Evolutionary conservation across 2,888 invertebrate species (phyloP).

Genomic region (Polia nebulosa): DNA sequence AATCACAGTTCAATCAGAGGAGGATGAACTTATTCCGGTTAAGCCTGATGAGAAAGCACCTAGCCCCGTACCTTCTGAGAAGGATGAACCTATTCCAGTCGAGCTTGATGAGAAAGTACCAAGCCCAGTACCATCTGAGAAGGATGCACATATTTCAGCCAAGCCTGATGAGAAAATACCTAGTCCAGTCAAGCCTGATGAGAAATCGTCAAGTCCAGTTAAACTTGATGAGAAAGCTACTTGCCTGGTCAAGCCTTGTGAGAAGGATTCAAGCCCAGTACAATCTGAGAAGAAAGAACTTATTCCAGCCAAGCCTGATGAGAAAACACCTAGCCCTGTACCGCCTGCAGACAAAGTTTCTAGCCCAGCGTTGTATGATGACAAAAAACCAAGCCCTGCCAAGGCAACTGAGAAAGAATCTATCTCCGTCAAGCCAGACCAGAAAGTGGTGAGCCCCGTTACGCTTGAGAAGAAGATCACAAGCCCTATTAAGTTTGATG

Average conservation of each 20-base stretch:
- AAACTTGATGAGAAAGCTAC: conserved; percentile 5
- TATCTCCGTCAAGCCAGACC: not conserved
- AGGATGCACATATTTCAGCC: conserved; percentile 20
- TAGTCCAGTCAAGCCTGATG: conserved; percentile 19
- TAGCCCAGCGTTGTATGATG: not conserved
- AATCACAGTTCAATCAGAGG: not conserved
- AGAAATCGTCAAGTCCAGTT: not conserved
- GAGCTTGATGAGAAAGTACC: conserved; percentile 21
- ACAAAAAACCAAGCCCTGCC: not conserved
- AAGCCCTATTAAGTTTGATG: not conserved
- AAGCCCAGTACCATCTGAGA: conserved; percentile 30
- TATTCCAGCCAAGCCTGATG: conserved; percentile 22
- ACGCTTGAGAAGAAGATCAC: not conserved
- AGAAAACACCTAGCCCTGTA: conserved; percentile 12
- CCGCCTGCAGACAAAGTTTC: not conserved
- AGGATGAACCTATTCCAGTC: not conserved
- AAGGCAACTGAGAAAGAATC: not conserved
- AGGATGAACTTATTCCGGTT: not conserved
- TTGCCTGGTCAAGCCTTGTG: conserved; percentile 20
- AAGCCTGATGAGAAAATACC: conserved; percentile 37
- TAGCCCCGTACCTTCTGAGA: not conserved
- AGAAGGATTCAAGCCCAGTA: conserved; percentile 18
- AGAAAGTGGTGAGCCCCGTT: not conserved
- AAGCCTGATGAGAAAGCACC: not conserved
- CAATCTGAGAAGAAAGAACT: conserved; percentile 17